Evolutionary conservation across 2,113 vertebrate genomes (phyloP), one percentile per base, ranked within the genome.

Genomic region (Oreochromis niloticus): DNA sequence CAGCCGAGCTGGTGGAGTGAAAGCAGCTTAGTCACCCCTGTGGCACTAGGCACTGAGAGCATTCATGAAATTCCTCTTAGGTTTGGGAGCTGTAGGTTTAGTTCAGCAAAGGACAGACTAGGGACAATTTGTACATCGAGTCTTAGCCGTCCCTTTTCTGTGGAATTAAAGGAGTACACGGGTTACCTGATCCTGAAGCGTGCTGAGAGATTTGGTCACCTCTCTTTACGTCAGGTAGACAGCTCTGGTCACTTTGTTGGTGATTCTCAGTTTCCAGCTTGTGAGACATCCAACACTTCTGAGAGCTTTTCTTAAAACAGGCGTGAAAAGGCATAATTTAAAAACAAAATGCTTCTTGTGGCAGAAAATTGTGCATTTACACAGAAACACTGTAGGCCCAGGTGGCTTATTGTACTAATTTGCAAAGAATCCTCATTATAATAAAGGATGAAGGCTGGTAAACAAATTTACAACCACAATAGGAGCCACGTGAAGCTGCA

Each of bases 11-110:
- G 80, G 68, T 80, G 54, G 66, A 85, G 83, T 59, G 73, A 84
- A 81, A 85, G 89, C 68, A 88, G 87, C 85, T 91, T 85, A 71
- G 80, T 91, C 89, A 79, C 71, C 91, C 81, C 81, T 56, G 41
- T 81, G 87, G 91, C 84, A 80, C 81, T 3, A 87, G 82, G 73
- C 54, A 19, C 86, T 32, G 85, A 57, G 84, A 81, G 85, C 85
- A 78, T 91, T 91, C 84, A 81, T 81, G n/a, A 81, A n/a, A 87
- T 84, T 92, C 80, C 88, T 84, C 3, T 5, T 55, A 71, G 81
- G 86, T 82, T 81, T 89, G 87, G 82, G 86, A 73, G 24, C 81
- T 27, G 54, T n/a, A 75, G 83, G 50, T 88, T 87, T 52, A 82
- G 57, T 22, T 57, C 81, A 89, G 81, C 30, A 27, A 39, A 83